Evolutionary conservation across 30 jellyfish, hydroid and myxozoan species (phyloP).

Genomic region (Aurelia aurita): DNA sequence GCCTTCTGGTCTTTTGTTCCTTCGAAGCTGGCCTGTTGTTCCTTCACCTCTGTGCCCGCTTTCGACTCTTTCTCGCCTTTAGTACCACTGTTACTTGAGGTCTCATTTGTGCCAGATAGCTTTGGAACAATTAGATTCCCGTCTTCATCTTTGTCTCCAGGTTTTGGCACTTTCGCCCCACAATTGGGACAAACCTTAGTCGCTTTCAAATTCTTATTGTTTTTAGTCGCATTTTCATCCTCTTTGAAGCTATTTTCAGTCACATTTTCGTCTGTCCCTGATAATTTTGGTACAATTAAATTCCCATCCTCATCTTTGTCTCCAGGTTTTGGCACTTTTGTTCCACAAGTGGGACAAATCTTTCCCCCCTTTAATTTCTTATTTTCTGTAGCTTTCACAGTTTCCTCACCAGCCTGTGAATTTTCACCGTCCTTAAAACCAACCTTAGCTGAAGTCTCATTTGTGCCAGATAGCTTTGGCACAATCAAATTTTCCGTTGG

Average conservation of each 20-base stretch:
- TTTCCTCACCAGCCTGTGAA: too few species aligned
- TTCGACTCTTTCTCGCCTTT: neutral
- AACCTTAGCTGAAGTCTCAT: neutral
- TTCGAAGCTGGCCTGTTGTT: too few species aligned
- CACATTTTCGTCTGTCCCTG: slow-evolving; percentile 3
- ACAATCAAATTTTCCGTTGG: slow-evolving; percentile 13
- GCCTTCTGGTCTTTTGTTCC: too few species aligned
- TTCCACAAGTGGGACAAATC: slow-evolving; percentile 13
- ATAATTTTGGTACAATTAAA: slow-evolving; percentile 37
- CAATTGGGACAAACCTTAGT: slow-evolving; percentile 15
- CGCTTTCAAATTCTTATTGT: neutral
- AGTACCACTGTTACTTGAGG: too few species aligned
- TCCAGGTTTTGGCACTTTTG: slow-evolving; percentile 45
- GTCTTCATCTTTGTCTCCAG: slow-evolving; percentile 53
- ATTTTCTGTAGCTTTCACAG: too few species aligned
- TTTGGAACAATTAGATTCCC: slow-evolving; percentile 51
- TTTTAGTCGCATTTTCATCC: neutral
- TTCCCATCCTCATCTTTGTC: slow-evolving; percentile 42
- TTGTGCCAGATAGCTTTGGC: slow-evolving; percentile 30
- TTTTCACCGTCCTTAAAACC: too few species aligned
- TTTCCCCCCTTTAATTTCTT: neutral
- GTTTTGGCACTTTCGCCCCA: slow-evolving; percentile 21
- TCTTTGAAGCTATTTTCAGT: neutral
- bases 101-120: slow-evolving; percentile 16
- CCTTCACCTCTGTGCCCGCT: too few species aligned